Evolutionary conservation across 2,797 vertebrate species (phyloP).

Genomic region (Acanthis flammea): DNA sequence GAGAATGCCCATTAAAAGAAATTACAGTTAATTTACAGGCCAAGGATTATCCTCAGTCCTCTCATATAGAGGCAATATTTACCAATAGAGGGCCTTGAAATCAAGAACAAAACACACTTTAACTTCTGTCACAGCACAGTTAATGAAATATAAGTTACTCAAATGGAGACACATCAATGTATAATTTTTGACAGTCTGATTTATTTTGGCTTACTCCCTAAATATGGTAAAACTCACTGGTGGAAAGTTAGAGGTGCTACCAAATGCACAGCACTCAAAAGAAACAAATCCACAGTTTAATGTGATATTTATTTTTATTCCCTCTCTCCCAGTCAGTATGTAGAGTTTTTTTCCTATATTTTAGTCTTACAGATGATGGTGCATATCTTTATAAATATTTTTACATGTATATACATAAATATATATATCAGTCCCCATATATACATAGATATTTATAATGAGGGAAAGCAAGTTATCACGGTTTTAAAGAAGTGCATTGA

Average conservation of each 20-base stretch:
- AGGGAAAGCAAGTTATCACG: neutral
- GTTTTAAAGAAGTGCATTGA: neutral
- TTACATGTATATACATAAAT: neutral
- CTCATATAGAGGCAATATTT: rapidly evolving
- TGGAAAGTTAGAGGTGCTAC: neutral
- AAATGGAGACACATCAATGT: neutral
- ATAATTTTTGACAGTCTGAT: rapidly evolving
- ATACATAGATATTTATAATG: neutral
- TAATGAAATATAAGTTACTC: rapidly evolving
- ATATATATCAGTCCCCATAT: neutral
- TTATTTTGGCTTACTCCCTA: neutral
- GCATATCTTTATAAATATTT: neutral
- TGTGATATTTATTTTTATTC: neutral
- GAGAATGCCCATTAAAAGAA: neutral
- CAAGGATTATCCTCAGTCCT: neutral
- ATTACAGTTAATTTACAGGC: rapidly evolving
- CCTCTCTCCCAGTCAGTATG: neutral
- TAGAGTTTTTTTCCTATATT: neutral
- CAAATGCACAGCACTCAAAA: neutral
- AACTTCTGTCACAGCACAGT: neutral
- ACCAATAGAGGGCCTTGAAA: neutral
- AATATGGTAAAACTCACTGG: neutral
- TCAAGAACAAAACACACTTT: neutral
- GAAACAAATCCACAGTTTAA: neutral
- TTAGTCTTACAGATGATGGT: neutral